Conservation (phyloP, 1,140 invertebrate genomes). For the Acyrthosiphon pisum region DNA sequence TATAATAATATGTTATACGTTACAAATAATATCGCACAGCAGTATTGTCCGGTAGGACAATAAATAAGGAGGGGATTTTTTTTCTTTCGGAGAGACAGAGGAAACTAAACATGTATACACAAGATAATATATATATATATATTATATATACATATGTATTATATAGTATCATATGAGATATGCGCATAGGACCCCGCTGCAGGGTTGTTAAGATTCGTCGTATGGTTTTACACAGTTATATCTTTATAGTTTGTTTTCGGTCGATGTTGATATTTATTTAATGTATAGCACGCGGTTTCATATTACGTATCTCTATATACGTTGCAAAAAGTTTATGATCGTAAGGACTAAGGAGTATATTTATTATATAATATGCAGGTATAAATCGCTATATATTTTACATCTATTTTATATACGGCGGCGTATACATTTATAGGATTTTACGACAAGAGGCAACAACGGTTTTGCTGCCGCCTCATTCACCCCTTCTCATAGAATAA, state of each 20-base stretch:
- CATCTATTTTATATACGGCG: not conserved
- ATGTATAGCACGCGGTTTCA: not conserved
- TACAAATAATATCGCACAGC: slow-evolving; percentile 12
- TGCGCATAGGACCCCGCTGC: not conserved
- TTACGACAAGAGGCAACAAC: not conserved
- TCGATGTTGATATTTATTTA: slow-evolving; percentile 12
- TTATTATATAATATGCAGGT: not conserved
- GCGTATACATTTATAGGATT: not conserved
- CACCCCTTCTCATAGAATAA: not conserved
- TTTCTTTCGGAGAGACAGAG: not conserved
- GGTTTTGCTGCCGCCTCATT: not conserved
- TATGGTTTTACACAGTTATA: not conserved
- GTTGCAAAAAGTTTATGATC: not conserved
- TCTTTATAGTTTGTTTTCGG: slow-evolving; percentile 15
- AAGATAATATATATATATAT: not conserved
- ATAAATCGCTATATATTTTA: not conserved
- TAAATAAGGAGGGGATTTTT: slow-evolving; percentile 7
- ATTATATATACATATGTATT: not conserved
- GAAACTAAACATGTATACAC: not conserved
- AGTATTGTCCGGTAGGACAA: not conserved
- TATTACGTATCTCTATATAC: not conserved
- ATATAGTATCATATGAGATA: not conserved
- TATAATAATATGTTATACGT: not conserved
- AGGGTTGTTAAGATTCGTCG: not conserved
- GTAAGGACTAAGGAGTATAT: not conserved